Conservation (phyloP, 2,888 invertebrate genomes). For the Arctia plantaginis region DNA sequence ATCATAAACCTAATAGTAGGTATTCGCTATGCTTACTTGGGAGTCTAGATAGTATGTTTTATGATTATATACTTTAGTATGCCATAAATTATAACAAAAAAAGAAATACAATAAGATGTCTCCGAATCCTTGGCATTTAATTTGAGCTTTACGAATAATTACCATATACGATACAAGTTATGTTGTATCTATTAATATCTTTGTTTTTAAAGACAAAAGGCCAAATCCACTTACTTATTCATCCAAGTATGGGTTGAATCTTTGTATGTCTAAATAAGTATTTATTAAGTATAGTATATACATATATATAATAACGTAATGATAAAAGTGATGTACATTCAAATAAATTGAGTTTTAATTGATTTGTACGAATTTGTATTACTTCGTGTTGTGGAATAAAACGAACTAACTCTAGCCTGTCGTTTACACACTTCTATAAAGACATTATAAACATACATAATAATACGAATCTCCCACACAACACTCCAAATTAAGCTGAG, state of each 20-base stretch:
- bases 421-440: too few relatives aligned
- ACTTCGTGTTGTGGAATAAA: background rate
- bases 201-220: slow-evolving; percentile 57
- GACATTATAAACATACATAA: too few relatives aligned
- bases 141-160: slow-evolving; percentile 58
- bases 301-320: slow-evolving; percentile 13
- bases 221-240: slow-evolving; percentile 46
- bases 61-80: background rate
- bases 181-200: slow-evolving; percentile 51
- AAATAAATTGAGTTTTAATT: background rate
- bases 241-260: slow-evolving; percentile 33
- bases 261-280: slow-evolving; percentile 47
- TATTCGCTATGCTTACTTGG: background rate
- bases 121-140: slow-evolving; percentile 53
- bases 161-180: slow-evolving; percentile 59
- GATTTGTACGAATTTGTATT: background rate
- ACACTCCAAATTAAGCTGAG: too few relatives aligned
- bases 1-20: background rate
- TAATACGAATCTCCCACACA: too few relatives aligned
- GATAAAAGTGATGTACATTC: slow-evolving; percentile 24
- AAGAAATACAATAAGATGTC: slow-evolving; percentile 32
- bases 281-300: slow-evolving; percentile 43
- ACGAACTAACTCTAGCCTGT: too few relatives aligned
- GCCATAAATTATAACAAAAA: background rate
- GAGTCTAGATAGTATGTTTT: background rate